Conservation (phyloP, 1,140 invertebrate species). For the Micrasema minimum region DNA sequence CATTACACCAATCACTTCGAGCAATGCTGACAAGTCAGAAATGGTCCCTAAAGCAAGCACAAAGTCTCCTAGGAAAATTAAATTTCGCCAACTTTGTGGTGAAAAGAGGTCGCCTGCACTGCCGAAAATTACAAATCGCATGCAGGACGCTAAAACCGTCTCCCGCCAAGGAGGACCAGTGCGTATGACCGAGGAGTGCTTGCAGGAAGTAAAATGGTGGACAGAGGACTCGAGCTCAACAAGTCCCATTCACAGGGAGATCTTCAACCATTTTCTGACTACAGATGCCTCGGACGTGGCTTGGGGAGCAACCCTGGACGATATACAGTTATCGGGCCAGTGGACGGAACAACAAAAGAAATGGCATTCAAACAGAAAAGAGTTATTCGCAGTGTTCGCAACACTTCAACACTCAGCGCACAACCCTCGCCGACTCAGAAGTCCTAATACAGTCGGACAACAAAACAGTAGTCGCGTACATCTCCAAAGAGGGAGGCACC, state of each 20-base stretch:
- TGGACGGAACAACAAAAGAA: background rate
- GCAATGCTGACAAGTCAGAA: no score
- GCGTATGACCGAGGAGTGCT: background rate
- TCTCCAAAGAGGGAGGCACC: conserved; percentile 54
- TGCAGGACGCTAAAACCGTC: background rate
- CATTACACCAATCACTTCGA: background rate
- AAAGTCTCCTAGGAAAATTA: conserved; percentile 52
- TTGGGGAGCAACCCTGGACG: conserved; percentile 2
- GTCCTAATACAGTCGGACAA: conserved; percentile 50
- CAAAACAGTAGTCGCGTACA: conserved; percentile 49
- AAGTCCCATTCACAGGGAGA: background rate
- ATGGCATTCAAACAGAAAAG: conserved; percentile 50
- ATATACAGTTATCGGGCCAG: background rate
- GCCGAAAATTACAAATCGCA: conserved; percentile 42
- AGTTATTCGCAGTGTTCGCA: conserved; percentile 50
- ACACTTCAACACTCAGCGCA: background rate
- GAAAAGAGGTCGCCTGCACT: conserved; percentile 62
- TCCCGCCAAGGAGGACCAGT: background rate
- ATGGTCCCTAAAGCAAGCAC: conserved; percentile 50
- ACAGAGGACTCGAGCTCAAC: background rate
- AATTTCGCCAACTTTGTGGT: conserved; percentile 67
- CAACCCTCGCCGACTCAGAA: conserved; percentile 37
- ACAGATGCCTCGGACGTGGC: conserved; percentile 7
- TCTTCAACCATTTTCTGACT: conserved; percentile 50
- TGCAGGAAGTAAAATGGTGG: background rate